A percentile compares a stretch with the other conserved stretches of the same genome.
Conservation (phyloP, 2,888 invertebrate species). For the Atherix ibis region DNA sequence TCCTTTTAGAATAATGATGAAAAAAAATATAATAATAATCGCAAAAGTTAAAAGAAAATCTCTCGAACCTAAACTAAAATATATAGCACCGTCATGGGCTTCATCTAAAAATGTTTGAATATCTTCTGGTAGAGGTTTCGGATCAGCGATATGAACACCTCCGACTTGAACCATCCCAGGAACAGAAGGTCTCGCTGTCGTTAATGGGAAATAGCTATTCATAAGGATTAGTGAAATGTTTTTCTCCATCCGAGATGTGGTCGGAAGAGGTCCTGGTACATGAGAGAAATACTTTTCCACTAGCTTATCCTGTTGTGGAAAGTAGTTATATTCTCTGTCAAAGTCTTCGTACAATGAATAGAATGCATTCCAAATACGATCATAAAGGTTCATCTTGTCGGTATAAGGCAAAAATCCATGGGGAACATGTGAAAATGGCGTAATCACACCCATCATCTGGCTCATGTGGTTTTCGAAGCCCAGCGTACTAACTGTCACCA, state of each 20-base stretch:
- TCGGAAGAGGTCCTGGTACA: conserved; percentile 24
- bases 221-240: conserved; percentile 34
- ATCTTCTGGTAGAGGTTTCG: conserved; percentile 24
- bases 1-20: conserved; percentile 17
- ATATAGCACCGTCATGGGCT: conserved; percentile 33
- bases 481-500: conserved; percentile 30
- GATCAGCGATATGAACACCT: conserved; percentile 37
- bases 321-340: conserved; percentile 20
- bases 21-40: conserved; percentile 1
- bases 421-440: conserved; percentile 35
- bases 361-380: conserved; percentile 36
- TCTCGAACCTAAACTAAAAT: conserved; percentile 32
- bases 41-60: not conserved
- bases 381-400: conserved; percentile 37
- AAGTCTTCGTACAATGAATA: conserved; percentile 24
- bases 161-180: conserved; percentile 37
- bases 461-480: conserved; percentile 34
- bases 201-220: conserved; percentile 35
- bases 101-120: conserved; percentile 31
- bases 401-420: conserved; percentile 32
- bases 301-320: conserved; percentile 27
- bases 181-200: conserved; percentile 31
- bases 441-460: conserved; percentile 33
- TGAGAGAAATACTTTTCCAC: conserved; percentile 20
- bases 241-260: conserved; percentile 30